Conservation (phyloP, 2,113 vertebrate genomes). For the Sceloporus tristichus region DNA sequence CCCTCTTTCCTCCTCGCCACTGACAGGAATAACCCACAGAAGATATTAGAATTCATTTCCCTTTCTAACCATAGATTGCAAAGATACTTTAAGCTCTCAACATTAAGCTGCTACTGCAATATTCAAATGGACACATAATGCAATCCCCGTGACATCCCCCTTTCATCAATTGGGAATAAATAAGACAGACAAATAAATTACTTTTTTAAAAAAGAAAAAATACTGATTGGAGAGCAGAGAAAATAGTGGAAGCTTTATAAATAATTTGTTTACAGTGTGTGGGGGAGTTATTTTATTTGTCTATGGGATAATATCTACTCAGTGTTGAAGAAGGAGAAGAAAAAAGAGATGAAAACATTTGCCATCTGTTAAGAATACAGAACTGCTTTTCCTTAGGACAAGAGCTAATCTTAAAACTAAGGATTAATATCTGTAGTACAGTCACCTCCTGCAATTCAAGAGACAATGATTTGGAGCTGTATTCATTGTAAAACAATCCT, state of each 20-base stretch:
- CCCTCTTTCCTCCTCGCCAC: not conserved
- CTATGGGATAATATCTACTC: slow-evolving; percentile 58
- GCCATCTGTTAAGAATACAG: slow-evolving; percentile 68
- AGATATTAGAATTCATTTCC: slow-evolving; percentile 59
- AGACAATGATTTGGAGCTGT: not conserved
- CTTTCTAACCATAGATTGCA: slow-evolving; percentile 41
- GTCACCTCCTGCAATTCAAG: slow-evolving; percentile 33
- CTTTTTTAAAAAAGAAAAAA: not conserved
- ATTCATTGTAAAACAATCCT: not conserved
- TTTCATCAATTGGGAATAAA: slow-evolving; percentile 50
- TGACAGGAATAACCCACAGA: slow-evolving; percentile 41
- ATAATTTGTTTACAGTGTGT: not conserved
- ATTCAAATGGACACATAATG: slow-evolving; percentile 66
- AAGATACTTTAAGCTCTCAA: slow-evolving; percentile 58
- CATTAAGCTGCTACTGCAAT: slow-evolving; percentile 67
- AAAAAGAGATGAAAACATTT: slow-evolving; percentile 61
- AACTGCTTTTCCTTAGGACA: slow-evolving; percentile 46
- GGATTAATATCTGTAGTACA: slow-evolving; percentile 51
- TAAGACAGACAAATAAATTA: not conserved
- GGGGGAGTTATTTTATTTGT: not conserved
- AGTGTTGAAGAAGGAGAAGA: slow-evolving; percentile 11
- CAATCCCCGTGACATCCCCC: not conserved
- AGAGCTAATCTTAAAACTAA: slow-evolving; percentile 58
- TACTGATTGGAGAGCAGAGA: slow-evolving; percentile 7
- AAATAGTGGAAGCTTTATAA: slow-evolving; percentile 39